Evolutionary conservation across 2,797 vertebrate genomes (phyloP).

Genomic region (Spinus pinus): DNA sequence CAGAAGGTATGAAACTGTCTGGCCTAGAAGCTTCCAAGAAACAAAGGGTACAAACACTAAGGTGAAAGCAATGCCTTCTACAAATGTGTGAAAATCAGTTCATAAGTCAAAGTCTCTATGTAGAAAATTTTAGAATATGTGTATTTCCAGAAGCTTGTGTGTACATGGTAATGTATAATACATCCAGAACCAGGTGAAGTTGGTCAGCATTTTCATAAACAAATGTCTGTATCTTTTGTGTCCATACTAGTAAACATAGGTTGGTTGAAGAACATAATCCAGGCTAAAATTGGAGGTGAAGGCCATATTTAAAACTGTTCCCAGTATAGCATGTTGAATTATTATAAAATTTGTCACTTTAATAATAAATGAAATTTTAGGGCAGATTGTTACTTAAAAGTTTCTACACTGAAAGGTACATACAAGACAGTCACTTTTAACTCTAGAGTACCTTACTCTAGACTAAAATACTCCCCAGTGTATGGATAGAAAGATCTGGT

Average conservation of each 20-base stretch:
- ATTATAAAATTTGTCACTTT: neutral
- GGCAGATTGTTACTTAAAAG: neutral
- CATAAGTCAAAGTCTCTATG: neutral
- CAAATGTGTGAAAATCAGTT: neutral
- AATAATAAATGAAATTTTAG: neutral
- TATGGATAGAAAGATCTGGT: neutral
- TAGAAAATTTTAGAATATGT: neutral
- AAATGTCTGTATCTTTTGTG: neutral
- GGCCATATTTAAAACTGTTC: neutral
- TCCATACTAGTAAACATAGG: neutral
- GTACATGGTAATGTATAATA: neutral
- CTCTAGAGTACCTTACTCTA: neutral
- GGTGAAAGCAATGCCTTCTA: neutral
- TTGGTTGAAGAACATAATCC: neutral
- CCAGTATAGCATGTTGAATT: neutral
- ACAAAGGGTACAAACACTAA: neutral
- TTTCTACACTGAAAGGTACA: neutral
- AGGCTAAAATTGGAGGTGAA: neutral
- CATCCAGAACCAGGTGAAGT: neutral
- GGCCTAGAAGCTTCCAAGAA: neutral
- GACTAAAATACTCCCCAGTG: neutral
- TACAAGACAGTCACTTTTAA: neutral
- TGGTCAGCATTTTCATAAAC: neutral
- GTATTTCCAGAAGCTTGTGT: neutral
- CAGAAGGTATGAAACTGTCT: neutral